Evolutionary conservation across 30 jellyfish, hydroid and myxozoan genomes (phyloP).

Genomic region (Rhopilema esculentum): DNA sequence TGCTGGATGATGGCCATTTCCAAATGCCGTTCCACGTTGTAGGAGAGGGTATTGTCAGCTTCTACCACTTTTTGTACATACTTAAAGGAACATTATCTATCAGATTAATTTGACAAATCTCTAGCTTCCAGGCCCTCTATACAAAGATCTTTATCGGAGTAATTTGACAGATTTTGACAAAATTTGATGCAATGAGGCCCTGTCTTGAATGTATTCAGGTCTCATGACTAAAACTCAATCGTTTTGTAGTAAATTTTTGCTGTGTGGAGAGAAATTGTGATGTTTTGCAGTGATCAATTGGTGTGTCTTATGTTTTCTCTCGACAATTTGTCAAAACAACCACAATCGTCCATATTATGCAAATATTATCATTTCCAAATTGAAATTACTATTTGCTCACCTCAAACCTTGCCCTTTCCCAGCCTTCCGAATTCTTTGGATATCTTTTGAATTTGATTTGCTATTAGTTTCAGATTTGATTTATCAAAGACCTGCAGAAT

Average conservation of each 20-base stretch:
- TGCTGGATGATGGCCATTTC: slow-evolving; percentile 68
- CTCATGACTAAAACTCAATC: not conserved
- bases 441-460: no score
- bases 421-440: no score
- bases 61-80: not conserved
- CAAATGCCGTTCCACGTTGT: slow-evolving; percentile 89
- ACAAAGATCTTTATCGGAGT: no score
- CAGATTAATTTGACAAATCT: not conserved
- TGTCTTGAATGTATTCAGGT: no score
- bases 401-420: not conserved
- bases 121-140: no score
- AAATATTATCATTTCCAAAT: not conserved
- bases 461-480: no score
- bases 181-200: no score
- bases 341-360: no score
- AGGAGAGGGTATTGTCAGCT: slow-evolving; percentile 63
- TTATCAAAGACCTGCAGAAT: no score
- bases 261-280: not conserved
- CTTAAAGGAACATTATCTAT: not conserved
- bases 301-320: not conserved
- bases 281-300: not conserved
- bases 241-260: not conserved
- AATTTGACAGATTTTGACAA: no score
- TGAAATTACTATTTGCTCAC: not conserved
- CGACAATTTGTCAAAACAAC: not conserved